Base-by-base conservation (phyloP, 2,113 vertebrate species). In the Antennarius striatus region DNA sequence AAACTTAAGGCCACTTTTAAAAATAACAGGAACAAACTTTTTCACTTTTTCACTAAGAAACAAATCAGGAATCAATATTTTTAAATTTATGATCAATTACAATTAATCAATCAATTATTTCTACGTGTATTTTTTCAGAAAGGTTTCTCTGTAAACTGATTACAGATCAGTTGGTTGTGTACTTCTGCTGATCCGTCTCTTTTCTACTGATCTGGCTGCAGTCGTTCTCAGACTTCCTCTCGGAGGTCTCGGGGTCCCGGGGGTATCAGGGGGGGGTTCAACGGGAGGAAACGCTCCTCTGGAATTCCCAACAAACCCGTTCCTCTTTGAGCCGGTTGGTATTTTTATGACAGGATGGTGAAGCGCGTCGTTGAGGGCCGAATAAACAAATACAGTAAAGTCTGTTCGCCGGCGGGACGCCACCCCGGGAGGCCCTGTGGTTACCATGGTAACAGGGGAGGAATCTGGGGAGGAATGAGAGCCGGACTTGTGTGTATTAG, bases 341-440 rank as follows among this genome's bases (percentile, higher is more conserved):
- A 71, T 77, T 85, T 88, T 89, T 82, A 86, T 86, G 86, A 83
- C 83, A 85, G 81, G 70, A 80, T 79, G 74, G 55, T 73, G 82
- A 75, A 68, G 82, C 76, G 66, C 67, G 78, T 71, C 12, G 28
- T 76, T 50, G 73, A 66, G 61, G 64, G 65, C 53, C 62, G 86
- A 78, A 82, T 59, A 84, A 89, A 84, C 73, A 87, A 83, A 86
- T 76, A 75, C 63, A 68, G 74, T 76, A 51, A 82, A 54, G 66
- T 6, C 22, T 64, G 43, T 51, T 68, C 72, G 40, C 56, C 46
- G 8, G 1, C 9, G 61, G 71, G 79, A 79, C 61, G 53, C 50
- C 10, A 22, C 68, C 56, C 63, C 32, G 22, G 71, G 75, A 63
- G 78, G 79, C 70, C 63, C 69, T 0, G 57, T 0, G 56, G 86